These are phyloP conservation scores for Metalampra italica DNA, from an alignment of 2,888 invertebrate genomes.

Conservation along the genomic window DNA sequence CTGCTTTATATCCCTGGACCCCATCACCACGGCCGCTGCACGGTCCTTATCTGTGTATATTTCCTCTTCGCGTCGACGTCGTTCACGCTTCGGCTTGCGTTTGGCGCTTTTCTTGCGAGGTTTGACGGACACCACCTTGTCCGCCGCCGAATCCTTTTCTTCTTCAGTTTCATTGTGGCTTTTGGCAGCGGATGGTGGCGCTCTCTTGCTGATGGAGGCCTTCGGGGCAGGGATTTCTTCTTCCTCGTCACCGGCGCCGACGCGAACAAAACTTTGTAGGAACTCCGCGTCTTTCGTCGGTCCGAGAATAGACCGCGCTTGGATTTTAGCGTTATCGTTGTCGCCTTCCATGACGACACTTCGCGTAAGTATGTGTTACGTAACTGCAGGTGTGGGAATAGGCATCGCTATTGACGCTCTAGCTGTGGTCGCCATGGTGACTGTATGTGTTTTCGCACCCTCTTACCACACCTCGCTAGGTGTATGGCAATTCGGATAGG, in stretches of 20 bases:
- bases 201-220: slow-evolving; percentile 65
- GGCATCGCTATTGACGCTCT: slow-evolving; percentile 67
- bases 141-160: slow-evolving; percentile 48
- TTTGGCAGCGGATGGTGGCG: slow-evolving; percentile 50
- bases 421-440: slow-evolving; percentile 66
- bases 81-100: slow-evolving; percentile 58
- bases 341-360: slow-evolving; percentile 34
- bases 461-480: slow-evolving; percentile 30
- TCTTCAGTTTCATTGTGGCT: slow-evolving; percentile 36
- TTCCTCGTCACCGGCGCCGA: slow-evolving; percentile 80
- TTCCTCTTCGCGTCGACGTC: slow-evolving; percentile 80
- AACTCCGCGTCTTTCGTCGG: slow-evolving; percentile 85
- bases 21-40: slow-evolving; percentile 92
- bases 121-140: slow-evolving; percentile 54
- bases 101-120: slow-evolving; percentile 51
- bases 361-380: slow-evolving; percentile 32
- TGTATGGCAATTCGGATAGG: slow-evolving; percentile 19
- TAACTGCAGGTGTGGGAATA: slow-evolving; percentile 54
- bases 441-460: slow-evolving; percentile 66
- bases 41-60: slow-evolving; percentile 94
- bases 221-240: slow-evolving; percentile 64
- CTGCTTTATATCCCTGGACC: slow-evolving; percentile 92
- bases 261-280: slow-evolving; percentile 87
- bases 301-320: slow-evolving; percentile 80
- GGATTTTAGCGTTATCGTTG: slow-evolving; percentile 62